These are phyloP conservation scores for Gnathonemus echidnorhynchus DNA, from an alignment of 2,113 vertebrate genomes.

Conservation along the genomic window DNA sequence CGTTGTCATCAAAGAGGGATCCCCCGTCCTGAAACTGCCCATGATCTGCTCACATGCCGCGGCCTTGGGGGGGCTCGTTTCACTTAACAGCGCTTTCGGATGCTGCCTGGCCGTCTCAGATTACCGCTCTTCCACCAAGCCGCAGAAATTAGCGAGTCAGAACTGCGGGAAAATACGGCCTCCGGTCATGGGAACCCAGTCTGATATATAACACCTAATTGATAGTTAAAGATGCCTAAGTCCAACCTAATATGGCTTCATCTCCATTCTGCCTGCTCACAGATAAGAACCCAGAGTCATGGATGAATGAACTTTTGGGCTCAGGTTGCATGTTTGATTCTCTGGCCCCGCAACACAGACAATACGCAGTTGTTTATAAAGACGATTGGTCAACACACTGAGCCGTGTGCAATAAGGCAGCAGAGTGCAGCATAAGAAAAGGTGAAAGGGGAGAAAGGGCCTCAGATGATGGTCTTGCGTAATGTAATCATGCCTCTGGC, in stretches of 20 bases:
- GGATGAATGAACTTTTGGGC: not conserved
- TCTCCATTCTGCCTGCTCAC: not conserved
- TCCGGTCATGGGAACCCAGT: not conserved
- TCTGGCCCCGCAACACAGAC: not conserved
- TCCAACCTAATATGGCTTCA: not conserved
- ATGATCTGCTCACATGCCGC: not conserved
- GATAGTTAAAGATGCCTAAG: not conserved
- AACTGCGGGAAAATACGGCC: not conserved
- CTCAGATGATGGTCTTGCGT: not conserved
- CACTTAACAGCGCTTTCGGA: not conserved
- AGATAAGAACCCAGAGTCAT: not conserved
- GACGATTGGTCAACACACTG: not conserved
- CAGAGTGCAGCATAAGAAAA: not conserved
- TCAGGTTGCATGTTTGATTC: not conserved
- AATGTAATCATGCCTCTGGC: not conserved
- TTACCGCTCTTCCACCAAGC: not conserved
- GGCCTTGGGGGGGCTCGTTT: not conserved
- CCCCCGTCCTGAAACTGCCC: not conserved
- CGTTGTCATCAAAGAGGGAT: not conserved
- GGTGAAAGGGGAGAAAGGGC: not conserved
- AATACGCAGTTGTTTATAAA: slow-evolving; percentile 11
- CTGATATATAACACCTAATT: slow-evolving; percentile 10
- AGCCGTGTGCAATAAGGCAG: not conserved
- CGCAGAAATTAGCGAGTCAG: not conserved
- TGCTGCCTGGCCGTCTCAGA: not conserved